Evolutionary conservation across 2,888 invertebrate genomes (phyloP), one percentile per base, ranked within the genome.

Genomic region (Callinectes sapidus): DNA sequence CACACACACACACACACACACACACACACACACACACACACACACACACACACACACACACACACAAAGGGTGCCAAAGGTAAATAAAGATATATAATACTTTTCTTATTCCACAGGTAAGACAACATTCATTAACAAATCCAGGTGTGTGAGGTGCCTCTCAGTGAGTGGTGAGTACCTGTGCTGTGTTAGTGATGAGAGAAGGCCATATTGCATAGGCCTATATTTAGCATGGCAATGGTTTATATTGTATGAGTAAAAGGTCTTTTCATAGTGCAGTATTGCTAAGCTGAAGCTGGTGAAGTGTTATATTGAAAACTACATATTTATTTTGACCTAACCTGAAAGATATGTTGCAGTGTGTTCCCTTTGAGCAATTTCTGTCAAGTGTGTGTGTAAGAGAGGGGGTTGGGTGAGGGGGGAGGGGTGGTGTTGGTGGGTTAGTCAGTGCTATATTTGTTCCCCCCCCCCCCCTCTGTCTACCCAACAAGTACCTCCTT

Each of bases 401-500:
- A 81, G 10, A 35, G 14, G 61, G 32, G 81, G 23, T 35, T 35
- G 3, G 48, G 48, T 48, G 48, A 5, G 39, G 77, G 32, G 6
- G 6, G 28, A 8, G n/a, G n/a, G n/a, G n/a, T n/a, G n/a, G n/a
- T n/a, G n/a, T n/a, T n/a, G n/a, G 5, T 77, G 32, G 77, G 13
- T 81, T 35, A 35, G 32, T 81, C 81, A 35, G 81, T 81, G 32
- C 32, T 81, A 81, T 81, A 35, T 32, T 35, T 55, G 55, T 54
- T n/a, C 48, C 77, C 61, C 71, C 23, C 71, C n/a, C 42, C 28
- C 71, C 23, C n/a, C n/a, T n/a, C n/a, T n/a, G n/a, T n/a, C n/a
- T n/a, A n/a, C n/a, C n/a, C 89, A 14, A 48, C 28, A 61, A 42
- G 77, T 32, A 77, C 32, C 90, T 77, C 90, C 23, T 66, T 66